Evolutionary conservation across 2,113 vertebrate genomes (phyloP).

Genomic region (Leptobrachium leishanense): DNA sequence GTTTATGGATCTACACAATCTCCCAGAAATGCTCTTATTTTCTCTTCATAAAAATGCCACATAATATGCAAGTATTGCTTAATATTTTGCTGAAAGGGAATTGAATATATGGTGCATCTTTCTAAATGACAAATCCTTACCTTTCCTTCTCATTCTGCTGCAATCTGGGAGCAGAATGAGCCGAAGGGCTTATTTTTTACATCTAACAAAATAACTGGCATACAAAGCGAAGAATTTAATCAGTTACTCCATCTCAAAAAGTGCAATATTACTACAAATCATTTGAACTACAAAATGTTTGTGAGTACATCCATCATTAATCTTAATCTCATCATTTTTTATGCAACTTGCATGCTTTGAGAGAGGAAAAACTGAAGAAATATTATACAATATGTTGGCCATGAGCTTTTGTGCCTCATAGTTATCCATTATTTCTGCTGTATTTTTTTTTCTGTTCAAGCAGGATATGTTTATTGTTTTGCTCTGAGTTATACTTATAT

Average conservation of each 20-base stretch:
- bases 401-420: background rate
- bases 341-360: background rate
- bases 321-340: background rate
- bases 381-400: background rate
- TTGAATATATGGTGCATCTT: background rate
- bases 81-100: background rate
- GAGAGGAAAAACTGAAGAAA: background rate
- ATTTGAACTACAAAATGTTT: background rate
- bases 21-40: too few relatives aligned
- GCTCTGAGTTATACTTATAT: background rate
- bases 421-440: background rate
- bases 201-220: slow-evolving; percentile 35
- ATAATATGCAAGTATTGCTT: background rate
- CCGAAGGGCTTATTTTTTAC: slow-evolving; percentile 35
- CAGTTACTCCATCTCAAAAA: slow-evolving; percentile 25
- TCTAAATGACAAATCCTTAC: slow-evolving; percentile 14
- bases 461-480: background rate
- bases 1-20: too few relatives aligned
- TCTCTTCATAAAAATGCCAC: too few relatives aligned
- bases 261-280: slow-evolving; percentile 34
- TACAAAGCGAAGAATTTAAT: slow-evolving; percentile 17
- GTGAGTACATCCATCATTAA: background rate
- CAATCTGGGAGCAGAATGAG: slow-evolving; percentile 28
- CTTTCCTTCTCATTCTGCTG: slow-evolving; percentile 18
- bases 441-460: background rate